Base-by-base conservation (phyloP, 92 coral and sea anemone species). In the Zoanthus sociatus region DNA sequence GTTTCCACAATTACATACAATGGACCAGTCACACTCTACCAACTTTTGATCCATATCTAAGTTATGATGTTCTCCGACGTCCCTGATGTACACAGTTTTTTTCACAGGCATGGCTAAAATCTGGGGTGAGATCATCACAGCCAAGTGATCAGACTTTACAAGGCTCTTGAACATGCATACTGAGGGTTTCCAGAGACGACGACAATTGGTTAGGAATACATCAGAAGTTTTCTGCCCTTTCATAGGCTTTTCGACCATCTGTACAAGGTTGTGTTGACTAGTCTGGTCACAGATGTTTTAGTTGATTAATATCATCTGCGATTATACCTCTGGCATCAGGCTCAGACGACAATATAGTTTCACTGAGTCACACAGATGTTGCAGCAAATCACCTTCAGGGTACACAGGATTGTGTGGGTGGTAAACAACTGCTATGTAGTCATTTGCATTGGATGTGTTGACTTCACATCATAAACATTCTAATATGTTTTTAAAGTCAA, bases 341-440 rank as follows among this genome's bases (percentile, higher is more conserved):
- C n/a, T 93, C 51, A 37, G 31, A 6, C 18, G 71, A 50, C 53
- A 93, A 66, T 26, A 26, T 26, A 26, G 26, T 26, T 26, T 26
- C 26, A 26, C 26, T 26, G 26, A 26, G 26, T 26, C 26, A 26
- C 26, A 93, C 88, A 21, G 13, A 93, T 33, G 72, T 20, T 88
- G 83, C 42, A 93, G 51, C 12, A 84, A 47, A 7, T 89, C 94
- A 18, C 47, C 26, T 26, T 26, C 87, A 82, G 54, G 64, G 48
- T 87, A 93, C 42, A n/a, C 60, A 42, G 95, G 95, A 77, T 91
- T 73, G 2, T 92, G 89, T 45, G 92, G 91, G 78, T 88, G 91
- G 69, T 88, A 88, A 78, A 89, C 86, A 81, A 20, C 78, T 8
- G 91, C 92, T 15, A 67, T 58, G 55, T 84, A 69, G 63, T 78